Base-by-base conservation (phyloP, 1,140 invertebrate genomes). In the Meloidogyne floridensis region DNA sequence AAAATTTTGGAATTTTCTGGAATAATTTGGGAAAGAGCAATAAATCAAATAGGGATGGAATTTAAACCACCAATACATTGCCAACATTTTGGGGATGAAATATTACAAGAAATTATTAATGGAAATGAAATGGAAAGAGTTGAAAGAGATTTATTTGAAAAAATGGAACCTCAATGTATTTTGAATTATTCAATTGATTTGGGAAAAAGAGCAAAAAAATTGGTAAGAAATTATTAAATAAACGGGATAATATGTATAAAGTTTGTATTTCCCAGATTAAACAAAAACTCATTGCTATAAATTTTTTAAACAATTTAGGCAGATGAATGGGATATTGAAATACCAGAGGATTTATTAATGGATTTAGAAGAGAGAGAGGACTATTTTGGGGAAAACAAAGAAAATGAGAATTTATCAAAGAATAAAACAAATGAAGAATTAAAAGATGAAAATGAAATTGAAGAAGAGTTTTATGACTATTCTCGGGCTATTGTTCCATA, bases 261-360 rank as follows among this genome's bases (percentile, higher is more conserved):
- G 20, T 20, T 20, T 20, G 20, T 20, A 20, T 20, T 20, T 20
- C 20, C 32, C 32, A 32, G 32, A 32, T 32, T 32, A 32, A 32
- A 32, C 32, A 32, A 32, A 32, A 32, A 32, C 32, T 59, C 15
- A 59, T 15, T 15, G 32, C 32, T 59, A 59, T 5, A 15, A 11
- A 13, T 54, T 54, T 54, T 54, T 54, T 3, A 15, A 47, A 47
- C 7, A 47, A n/a, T 65, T 65, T 65, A 65, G 59, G 59, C 15
- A 18, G n/a, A n/a, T 65, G 59, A 65, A 7, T 65, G 59, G 59
- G n/a, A 65, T 65, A 65, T 65, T 65, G 59, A 65, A 65, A 65
- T 65, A 65, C 59, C 59, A 65, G n/a, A n/a, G n/a, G n/a, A 65
- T 65, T n/a, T 65, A 65, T 65, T 65, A 65, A 65, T n/a, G n/a